These are phyloP conservation scores for Calosoma granatense DNA, from an alignment of 1,140 invertebrate species.

Conservation along the genomic window DNA sequence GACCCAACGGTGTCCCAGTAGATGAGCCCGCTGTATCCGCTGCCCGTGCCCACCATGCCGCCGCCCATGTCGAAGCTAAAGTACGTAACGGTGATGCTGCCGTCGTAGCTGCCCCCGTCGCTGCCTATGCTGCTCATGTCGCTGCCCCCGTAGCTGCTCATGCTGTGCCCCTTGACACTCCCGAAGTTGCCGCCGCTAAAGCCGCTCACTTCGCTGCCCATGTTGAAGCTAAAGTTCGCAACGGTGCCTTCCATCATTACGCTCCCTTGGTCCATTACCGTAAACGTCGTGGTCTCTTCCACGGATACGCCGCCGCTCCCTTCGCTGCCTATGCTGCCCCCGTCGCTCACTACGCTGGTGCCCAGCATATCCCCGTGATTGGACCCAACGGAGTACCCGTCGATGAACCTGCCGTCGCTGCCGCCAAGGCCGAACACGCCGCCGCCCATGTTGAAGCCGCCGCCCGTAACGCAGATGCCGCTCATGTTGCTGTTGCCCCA, in stretches of 20 bases:
- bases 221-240: constrained; percentile 37
- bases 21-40: constrained; percentile 49
- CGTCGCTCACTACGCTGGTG: constrained; percentile 15
- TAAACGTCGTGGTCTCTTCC: constrained; percentile 7
- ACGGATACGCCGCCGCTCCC: constrained; percentile 27
- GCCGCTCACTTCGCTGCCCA: constrained; percentile 46
- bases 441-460: constrained; percentile 26
- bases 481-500: background rate
- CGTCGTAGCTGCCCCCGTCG: constrained; percentile 30
- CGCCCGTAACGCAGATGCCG: constrained; percentile 12
- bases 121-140: background rate
- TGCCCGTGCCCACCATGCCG: constrained; percentile 46
- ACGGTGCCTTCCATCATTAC: constrained; percentile 23
- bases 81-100: background rate
- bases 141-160: background rate
- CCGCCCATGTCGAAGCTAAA: constrained; percentile 29
- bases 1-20: constrained; percentile 42
- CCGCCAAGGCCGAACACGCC: constrained; percentile 44
- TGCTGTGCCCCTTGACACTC: background rate
- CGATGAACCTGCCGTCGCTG: constrained; percentile 44
- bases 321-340: constrained; percentile 13
- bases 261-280: constrained; percentile 8
- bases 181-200: constrained; percentile 34
- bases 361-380: constrained; percentile 18
- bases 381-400: constrained; percentile 23